Evolutionary conservation across 2,888 invertebrate species (phyloP).

Genomic region (Agrochola lychnidis): DNA sequence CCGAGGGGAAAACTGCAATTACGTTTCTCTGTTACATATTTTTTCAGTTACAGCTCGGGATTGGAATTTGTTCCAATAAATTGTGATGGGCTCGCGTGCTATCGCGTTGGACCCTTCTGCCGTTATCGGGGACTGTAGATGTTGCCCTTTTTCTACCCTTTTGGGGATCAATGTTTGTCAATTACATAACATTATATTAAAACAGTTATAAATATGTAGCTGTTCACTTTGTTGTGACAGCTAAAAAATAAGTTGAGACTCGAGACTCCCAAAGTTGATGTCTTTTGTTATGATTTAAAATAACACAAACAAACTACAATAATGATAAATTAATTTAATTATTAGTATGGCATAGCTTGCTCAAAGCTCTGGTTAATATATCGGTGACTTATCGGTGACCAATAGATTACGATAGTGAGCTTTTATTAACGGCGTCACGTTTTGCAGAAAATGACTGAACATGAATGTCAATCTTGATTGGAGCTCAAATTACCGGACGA

Average conservation of each 20-base stretch:
- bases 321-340: too few relatives aligned
- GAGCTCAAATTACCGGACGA: not conserved
- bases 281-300: not conserved
- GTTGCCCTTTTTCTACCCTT: slow-evolving; percentile 51
- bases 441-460: not conserved
- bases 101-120: slow-evolving; percentile 41
- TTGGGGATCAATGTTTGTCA: slow-evolving; percentile 47
- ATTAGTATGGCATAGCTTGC: not conserved
- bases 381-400: too few relatives aligned
- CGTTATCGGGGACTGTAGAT: slow-evolving; percentile 37
- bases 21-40: slow-evolving; percentile 59
- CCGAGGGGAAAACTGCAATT: slow-evolving; percentile 40
- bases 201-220: slow-evolving; percentile 16
- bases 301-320: too few relatives aligned
- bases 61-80: slow-evolving; percentile 62
- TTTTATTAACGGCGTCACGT: not conserved
- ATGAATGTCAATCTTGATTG: not conserved
- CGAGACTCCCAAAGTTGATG: not conserved
- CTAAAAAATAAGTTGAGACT: not conserved
- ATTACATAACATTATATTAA: slow-evolving; percentile 45
- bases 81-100: slow-evolving; percentile 42
- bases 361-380: not conserved
- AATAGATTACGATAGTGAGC: not conserved
- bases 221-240: not conserved
- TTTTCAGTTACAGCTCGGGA: slow-evolving; percentile 56